Evolutionary conservation across 2,113 vertebrate genomes (phyloP).

Genomic region (Phasianus colchicus): DNA sequence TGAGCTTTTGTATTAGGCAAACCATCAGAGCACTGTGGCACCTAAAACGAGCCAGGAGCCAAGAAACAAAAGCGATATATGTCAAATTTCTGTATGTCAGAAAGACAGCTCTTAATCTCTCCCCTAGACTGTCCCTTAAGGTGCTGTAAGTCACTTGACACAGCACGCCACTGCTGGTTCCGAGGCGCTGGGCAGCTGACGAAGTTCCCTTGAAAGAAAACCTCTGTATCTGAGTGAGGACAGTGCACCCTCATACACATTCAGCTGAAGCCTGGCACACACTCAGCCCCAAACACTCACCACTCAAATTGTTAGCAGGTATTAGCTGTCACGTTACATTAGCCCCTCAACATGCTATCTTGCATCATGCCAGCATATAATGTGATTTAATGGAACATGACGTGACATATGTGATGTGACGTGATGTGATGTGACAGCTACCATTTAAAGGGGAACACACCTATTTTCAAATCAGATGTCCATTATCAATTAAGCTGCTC

Average conservation of each 20-base stretch:
- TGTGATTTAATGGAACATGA: slow-evolving; percentile 69
- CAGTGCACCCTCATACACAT: neutral
- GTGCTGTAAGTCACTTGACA: neutral
- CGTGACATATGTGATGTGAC: slow-evolving; percentile 60
- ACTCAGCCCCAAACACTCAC: slow-evolving; percentile 20
- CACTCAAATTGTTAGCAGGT: slow-evolving; percentile 64
- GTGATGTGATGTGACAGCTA: slow-evolving; percentile 65
- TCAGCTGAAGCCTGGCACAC: slow-evolving; percentile 1
- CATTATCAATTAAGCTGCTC: slow-evolving; percentile 64
- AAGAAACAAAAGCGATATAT: neutral
- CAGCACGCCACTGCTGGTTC: neutral
- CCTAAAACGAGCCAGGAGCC: neutral
- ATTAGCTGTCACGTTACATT: slow-evolving; percentile 64
- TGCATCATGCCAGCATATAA: slow-evolving; percentile 65
- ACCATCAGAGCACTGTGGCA: neutral
- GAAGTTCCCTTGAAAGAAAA: neutral
- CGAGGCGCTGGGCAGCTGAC: neutral
- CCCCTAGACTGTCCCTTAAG: neutral
- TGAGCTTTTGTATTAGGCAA: neutral
- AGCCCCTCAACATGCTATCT: slow-evolving; percentile 37
- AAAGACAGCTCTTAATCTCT: neutral
- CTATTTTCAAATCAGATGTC: slow-evolving; percentile 60
- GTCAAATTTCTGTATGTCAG: neutral
- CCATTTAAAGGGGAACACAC: slow-evolving; percentile 67
- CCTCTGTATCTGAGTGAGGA: neutral